A percentile compares a stretch with the other conserved stretches of the same genome.
phyloP scores from a whole-genome alignment of 2,888 invertebrate genomes.

The Pristionchus exspectatus region DNA sequence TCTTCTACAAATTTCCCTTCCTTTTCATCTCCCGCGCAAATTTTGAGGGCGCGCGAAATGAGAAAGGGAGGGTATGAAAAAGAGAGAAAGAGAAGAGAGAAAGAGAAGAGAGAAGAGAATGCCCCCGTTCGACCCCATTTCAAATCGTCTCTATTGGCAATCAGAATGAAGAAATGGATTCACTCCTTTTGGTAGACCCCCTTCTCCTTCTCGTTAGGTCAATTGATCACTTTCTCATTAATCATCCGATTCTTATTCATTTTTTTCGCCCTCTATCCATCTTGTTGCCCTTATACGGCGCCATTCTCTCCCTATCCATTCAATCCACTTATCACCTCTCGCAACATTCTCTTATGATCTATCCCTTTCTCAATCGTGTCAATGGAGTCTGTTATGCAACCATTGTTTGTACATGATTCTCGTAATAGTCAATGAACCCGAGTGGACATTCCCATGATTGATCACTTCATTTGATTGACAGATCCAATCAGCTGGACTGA shows the following conservation, averaged over 20 bases:
- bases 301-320: background rate
- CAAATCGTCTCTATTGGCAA: background rate
- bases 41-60: constrained; percentile 31
- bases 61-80: constrained; percentile 28
- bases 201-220: background rate
- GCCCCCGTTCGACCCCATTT: constrained; percentile 39
- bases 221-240: background rate
- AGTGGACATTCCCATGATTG: background rate
- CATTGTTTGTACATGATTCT: no score
- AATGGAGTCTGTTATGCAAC: no score
- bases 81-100: constrained; percentile 23
- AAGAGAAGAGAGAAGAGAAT: background rate
- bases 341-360: background rate
- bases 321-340: constrained; percentile 1
- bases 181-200: background rate
- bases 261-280: background rate
- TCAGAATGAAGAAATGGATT: background rate
- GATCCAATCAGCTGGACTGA: background rate
- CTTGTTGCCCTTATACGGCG: background rate
- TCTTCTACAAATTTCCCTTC: background rate
- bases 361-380: background rate
- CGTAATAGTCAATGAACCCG: background rate
- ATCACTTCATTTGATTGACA: background rate
- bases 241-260: background rate
- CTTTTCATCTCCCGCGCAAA: constrained; percentile 16